Percentiles rank a stretch among this genome's conserved stretches.
Evolutionary conservation across 1,140 invertebrate species (phyloP).

Genomic region (Drosophila kohkoa): DNA sequence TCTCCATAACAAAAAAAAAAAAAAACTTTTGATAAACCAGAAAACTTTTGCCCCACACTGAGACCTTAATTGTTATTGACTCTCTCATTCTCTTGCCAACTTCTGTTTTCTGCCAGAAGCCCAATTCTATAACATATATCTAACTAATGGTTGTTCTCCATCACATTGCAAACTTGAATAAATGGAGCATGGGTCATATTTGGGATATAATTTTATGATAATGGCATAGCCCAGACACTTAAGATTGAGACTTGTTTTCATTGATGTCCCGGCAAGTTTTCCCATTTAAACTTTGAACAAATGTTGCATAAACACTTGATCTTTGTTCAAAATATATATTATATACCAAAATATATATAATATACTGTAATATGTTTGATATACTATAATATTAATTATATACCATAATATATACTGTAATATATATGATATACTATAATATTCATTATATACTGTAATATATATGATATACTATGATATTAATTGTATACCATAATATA

Average conservation of each 20-base stretch:
- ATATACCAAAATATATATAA: no score
- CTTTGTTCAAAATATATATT: background rate
- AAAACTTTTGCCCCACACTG: conserved; percentile 56
- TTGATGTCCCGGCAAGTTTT: conserved; percentile 6
- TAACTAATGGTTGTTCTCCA: conserved; percentile 43
- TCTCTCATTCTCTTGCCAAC: conserved; percentile 44
- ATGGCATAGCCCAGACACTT: conserved; percentile 11
- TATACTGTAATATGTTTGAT: no score
- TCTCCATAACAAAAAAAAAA: conserved; percentile 10
- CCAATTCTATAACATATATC: conserved; percentile 30
- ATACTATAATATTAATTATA: no score
- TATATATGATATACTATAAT: no score
- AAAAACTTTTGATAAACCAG: conserved; percentile 19
- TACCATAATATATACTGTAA: no score
- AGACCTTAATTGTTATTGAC: conserved; percentile 78
- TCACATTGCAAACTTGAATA: background rate
- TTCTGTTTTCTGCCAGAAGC: conserved; percentile 5
- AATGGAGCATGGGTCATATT: conserved; percentile 19
- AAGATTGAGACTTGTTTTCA: conserved; percentile 18
- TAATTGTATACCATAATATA: background rate
- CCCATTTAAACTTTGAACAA: conserved; percentile 10
- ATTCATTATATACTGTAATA: no score
- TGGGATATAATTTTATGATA: conserved; percentile 18
- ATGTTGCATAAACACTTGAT: background rate
- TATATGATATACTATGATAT: no score